Evolutionary conservation across 2,888 invertebrate genomes (phyloP).

Genomic region (Tetheella fluctuosa): DNA sequence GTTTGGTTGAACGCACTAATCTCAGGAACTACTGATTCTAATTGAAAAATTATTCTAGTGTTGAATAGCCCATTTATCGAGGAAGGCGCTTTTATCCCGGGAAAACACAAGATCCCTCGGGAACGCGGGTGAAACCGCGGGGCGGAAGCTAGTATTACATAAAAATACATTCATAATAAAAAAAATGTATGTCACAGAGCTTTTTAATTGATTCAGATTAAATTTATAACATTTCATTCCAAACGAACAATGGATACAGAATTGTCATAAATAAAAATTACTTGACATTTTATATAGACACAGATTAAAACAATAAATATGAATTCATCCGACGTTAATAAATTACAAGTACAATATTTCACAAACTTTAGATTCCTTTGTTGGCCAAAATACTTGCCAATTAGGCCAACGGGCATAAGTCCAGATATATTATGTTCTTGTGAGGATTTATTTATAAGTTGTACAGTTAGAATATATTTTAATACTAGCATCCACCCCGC

Average conservation of each 20-base stretch:
- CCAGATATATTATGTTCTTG: neutral
- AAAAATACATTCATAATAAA: too few relatives aligned
- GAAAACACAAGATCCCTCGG: too few relatives aligned
- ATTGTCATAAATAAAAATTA: neutral
- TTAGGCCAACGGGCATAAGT: slow-evolving; percentile 1
- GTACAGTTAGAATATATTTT: neutral
- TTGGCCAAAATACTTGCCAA: neutral
- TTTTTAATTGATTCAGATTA: neutral
- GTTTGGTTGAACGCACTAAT: too few relatives aligned
- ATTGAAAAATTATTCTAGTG: too few relatives aligned
- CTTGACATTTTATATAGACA: neutral
- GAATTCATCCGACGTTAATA: neutral
- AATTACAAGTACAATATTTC: neutral
- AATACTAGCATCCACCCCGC: too few relatives aligned
- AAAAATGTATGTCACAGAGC: too few relatives aligned
- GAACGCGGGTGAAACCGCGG: too few relatives aligned
- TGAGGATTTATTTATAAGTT: neutral
- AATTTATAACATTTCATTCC: neutral
- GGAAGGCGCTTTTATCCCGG: too few relatives aligned
- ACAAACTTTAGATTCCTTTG: neutral
- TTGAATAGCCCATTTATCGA: too few relatives aligned
- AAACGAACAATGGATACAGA: neutral
- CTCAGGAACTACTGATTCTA: too few relatives aligned
- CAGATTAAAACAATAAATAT: slow-evolving; percentile 1
- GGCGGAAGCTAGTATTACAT: too few relatives aligned